Evolutionary conservation across 2,113 vertebrate genomes (phyloP).

Genomic region (Nyctereutes procyonoides): DNA sequence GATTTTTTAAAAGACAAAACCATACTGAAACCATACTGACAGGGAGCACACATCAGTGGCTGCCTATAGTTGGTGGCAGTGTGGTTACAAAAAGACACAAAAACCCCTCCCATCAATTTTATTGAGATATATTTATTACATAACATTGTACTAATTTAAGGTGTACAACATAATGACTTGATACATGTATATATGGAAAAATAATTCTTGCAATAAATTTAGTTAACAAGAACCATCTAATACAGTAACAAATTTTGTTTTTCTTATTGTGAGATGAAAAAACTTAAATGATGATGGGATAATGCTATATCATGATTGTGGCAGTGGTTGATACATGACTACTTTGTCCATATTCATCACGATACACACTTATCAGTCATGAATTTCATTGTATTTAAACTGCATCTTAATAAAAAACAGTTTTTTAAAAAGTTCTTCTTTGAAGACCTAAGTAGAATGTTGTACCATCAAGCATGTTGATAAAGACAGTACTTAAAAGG

Average conservation of each 20-base stretch:
- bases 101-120: background rate
- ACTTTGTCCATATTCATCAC: background rate
- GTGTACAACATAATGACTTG: too few species aligned
- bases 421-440: background rate
- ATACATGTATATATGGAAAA: background rate
- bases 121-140: background rate
- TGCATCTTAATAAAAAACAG: background rate
- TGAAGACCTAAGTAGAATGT: background rate
- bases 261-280: background rate
- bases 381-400: background rate
- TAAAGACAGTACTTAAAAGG: background rate
- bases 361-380: background rate
- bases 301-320: too few species aligned
- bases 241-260: background rate
- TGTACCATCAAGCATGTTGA: background rate
- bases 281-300: background rate
- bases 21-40: background rate
- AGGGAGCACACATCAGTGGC: background rate
- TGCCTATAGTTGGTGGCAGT: background rate
- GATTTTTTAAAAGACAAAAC: background rate
- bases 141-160: background rate
- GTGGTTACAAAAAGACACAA: background rate
- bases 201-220: background rate
- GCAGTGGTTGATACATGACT: background rate
- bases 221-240: background rate